These are phyloP conservation scores for Neoaliturus tenellus DNA, from an alignment of 2,888 invertebrate genomes.

Conservation along the genomic window DNA sequence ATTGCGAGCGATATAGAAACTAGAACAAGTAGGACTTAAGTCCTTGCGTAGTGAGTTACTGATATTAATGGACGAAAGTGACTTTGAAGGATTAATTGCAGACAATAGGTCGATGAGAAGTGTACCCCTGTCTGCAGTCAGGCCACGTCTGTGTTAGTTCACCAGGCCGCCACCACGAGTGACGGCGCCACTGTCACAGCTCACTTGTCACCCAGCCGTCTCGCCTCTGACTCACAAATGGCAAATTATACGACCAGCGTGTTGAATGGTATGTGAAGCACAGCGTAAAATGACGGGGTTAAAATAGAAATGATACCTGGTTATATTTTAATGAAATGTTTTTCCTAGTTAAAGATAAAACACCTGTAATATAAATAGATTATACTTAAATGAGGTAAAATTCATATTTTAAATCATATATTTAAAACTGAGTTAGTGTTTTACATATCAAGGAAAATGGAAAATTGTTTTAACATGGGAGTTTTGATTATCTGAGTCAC, in stretches of 20 bases:
- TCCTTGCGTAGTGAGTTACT: not conserved
- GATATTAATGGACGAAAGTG: not conserved
- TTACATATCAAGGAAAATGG: too few species aligned
- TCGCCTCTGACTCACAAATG: not conserved
- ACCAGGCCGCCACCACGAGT: constrained; percentile 4
- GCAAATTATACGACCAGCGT: not conserved
- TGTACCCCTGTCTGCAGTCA: not conserved
- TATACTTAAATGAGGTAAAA: too few species aligned
- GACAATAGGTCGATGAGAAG: not conserved
- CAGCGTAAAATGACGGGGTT: too few species aligned
- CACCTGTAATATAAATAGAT: too few species aligned
- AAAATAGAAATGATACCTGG: too few species aligned
- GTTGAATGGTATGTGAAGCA: too few species aligned
- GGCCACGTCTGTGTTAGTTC: constrained; percentile 23
- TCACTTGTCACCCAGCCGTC: not conserved
- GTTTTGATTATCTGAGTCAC: too few species aligned
- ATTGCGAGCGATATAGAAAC: constrained; percentile 10
- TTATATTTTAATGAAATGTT: too few species aligned
- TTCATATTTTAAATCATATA: too few species aligned
- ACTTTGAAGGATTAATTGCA: constrained; percentile 18
- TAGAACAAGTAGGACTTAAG: not conserved
- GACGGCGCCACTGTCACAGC: not conserved
- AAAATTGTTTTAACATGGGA: too few species aligned
- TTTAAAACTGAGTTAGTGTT: too few species aligned
- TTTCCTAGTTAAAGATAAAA: too few species aligned